Base-by-base conservation (phyloP, 2,113 vertebrate species). In the Clarias batrachus region DNA sequence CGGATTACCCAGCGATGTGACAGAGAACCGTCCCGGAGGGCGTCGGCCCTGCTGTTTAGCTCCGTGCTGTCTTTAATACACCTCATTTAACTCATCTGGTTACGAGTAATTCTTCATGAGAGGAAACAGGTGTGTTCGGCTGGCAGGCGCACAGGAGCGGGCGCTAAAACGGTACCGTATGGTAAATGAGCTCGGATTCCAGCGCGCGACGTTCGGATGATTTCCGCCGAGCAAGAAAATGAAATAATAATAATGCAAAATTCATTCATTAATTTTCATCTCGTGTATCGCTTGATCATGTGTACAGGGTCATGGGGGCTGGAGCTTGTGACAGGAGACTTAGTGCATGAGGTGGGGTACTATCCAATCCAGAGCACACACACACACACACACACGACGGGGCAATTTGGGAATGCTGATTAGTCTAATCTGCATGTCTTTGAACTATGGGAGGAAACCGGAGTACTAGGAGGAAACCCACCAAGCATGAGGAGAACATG, bases 1-100 rank as follows among this genome's bases (percentile, higher is more conserved):
- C 54, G 77, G 77, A 87, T 82, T 87, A 87, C 81, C 52, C 41
- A 41, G 52, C 33, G 59, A 83, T 77, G 86, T 82, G 86, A 82
- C 41, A 76, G 70, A 87, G 86, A 87, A 77, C 80, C 56, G 16
- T 65, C 59, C 86, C 70, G 7, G 59, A 82, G 86, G 41, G 37
- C 7, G 1, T 82, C 80, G 30, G 59, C 68, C 16, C 80, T 54
- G 80, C 70, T 82, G 86, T 63, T 65, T 65, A 74, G 80, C 48
- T 63, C 27, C 68, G 56, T 63, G 57, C 41, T 66, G 60, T 60
- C 57, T 76, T 82, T 82, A 82, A 86, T 54, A 63, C 79, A 56
- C 68, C 86, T 86, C 85, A 81, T 82, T 82, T 81, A 86, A 56
- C 41, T 76, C 48, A 66, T 76, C 56, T 59, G 30, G 71, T 74